phyloP scores from a whole-genome alignment of 1,140 invertebrate genomes.

The Gonioctena quinquepunctata region DNA sequence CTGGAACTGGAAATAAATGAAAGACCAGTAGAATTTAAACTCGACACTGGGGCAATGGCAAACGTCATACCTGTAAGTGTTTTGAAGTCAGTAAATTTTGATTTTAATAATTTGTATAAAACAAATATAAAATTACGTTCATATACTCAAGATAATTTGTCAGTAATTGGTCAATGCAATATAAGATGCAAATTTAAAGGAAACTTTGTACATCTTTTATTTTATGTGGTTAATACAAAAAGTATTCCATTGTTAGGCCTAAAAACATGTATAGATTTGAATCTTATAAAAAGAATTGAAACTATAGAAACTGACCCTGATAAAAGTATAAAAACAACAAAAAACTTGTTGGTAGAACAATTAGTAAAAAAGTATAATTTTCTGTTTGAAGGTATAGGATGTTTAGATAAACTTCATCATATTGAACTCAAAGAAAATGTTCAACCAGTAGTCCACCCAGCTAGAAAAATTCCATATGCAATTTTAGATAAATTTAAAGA shows the following conservation, averaged over 20 bases:
- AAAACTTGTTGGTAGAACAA: background rate
- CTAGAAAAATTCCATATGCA: constrained; percentile 49
- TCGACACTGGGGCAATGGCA: constrained; percentile 26
- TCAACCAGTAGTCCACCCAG: constrained; percentile 40
- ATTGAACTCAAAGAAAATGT: constrained; percentile 24
- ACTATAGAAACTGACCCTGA: no score
- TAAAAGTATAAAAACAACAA: no score
- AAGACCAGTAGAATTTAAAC: constrained; percentile 17
- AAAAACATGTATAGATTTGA: background rate
- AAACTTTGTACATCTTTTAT: constrained; percentile 6
- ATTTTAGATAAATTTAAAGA: constrained; percentile 45
- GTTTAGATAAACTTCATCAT: constrained; percentile 21
- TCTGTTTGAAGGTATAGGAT: constrained; percentile 15
- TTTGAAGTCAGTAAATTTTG: constrained; percentile 13
- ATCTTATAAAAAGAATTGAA: constrained; percentile 2
- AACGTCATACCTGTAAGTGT: constrained; percentile 8
- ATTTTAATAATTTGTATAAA: constrained; percentile 11
- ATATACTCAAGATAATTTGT: constrained; percentile 15
- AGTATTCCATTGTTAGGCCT: background rate
- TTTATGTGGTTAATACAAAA: constrained; percentile 19
- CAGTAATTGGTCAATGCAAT: constrained; percentile 13
- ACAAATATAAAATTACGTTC: constrained; percentile 7
- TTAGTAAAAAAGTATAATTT: constrained; percentile 10
- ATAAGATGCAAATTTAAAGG: constrained; percentile 17
- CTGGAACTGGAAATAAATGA: background rate